phyloP scores from a whole-genome alignment of 2,113 vertebrate species.

The Gymnarchus niloticus region DNA sequence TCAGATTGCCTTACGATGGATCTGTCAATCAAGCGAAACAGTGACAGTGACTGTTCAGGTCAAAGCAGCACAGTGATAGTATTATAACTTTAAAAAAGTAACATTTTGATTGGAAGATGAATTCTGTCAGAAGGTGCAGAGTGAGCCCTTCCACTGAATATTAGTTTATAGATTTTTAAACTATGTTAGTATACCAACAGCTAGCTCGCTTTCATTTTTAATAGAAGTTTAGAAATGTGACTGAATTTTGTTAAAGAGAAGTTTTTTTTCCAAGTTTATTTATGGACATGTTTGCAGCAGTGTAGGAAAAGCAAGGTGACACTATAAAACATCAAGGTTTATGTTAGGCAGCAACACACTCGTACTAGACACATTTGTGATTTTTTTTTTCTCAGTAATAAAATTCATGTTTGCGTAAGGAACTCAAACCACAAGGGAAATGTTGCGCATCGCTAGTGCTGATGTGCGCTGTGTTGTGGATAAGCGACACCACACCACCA shows the following conservation, averaged over 20 bases:
- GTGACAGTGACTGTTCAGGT: neutral
- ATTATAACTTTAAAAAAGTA: neutral
- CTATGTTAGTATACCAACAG: neutral
- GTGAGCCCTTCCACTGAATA: neutral
- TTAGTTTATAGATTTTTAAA: neutral
- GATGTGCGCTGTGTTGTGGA: neutral
- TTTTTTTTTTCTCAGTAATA: neutral
- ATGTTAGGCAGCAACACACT: neutral
- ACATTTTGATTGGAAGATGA: neutral
- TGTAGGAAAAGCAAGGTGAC: neutral
- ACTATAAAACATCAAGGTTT: neutral
- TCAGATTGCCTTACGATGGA: neutral
- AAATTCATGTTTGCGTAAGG: neutral
- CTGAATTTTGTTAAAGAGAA: neutral
- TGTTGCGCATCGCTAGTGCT: neutral
- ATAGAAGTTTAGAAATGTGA: neutral
- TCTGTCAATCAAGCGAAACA: neutral
- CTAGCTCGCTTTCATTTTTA: neutral
- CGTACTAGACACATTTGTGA: neutral
- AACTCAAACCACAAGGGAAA: neutral
- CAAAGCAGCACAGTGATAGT: neutral
- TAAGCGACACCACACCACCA: neutral
- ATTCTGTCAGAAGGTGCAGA: neutral
- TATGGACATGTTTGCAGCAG: neutral
- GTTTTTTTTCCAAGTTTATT: neutral